Conservation (phyloP, 2,113 vertebrate genomes). For the Barbus barbus region DNA sequence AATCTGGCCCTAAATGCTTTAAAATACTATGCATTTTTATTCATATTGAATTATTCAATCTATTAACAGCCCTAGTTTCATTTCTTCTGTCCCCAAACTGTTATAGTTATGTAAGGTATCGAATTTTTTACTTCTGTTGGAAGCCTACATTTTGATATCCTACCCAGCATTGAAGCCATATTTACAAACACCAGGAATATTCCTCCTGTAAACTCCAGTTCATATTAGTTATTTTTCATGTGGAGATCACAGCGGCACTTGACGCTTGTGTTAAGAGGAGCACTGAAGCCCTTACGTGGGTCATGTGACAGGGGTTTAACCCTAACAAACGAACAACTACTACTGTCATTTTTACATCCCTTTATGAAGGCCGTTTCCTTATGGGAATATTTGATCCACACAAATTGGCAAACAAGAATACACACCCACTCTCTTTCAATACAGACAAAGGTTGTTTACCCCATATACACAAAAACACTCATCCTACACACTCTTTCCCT, state of each 20-base stretch:
- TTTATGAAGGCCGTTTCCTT: not conserved
- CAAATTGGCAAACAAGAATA: not conserved
- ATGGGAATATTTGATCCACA: not conserved
- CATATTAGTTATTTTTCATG: not conserved
- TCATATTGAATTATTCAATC: too few relatives aligned
- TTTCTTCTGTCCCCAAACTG: too few relatives aligned
- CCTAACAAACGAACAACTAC: not conserved
- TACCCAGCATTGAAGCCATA: too few relatives aligned
- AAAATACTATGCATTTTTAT: too few relatives aligned
- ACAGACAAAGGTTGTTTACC: not conserved
- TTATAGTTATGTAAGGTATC: too few relatives aligned
- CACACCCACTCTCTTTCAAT: not conserved
- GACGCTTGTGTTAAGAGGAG: not conserved
- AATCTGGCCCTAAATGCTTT: too few relatives aligned
- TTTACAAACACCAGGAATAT: too few relatives aligned
- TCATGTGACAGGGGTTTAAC: not conserved
- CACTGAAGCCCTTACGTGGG: not conserved
- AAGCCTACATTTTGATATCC: not conserved
- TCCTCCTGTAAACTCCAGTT: not conserved
- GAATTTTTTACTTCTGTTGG: not conserved
- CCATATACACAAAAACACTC: not conserved
- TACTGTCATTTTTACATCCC: not conserved
- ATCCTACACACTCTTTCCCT: not conserved
- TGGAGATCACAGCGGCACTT: slow-evolving; percentile 2
- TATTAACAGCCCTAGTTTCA: not conserved